phyloP scores from a whole-genome alignment of 2,113 vertebrate species.

The Camarhynchus parvulus region DNA sequence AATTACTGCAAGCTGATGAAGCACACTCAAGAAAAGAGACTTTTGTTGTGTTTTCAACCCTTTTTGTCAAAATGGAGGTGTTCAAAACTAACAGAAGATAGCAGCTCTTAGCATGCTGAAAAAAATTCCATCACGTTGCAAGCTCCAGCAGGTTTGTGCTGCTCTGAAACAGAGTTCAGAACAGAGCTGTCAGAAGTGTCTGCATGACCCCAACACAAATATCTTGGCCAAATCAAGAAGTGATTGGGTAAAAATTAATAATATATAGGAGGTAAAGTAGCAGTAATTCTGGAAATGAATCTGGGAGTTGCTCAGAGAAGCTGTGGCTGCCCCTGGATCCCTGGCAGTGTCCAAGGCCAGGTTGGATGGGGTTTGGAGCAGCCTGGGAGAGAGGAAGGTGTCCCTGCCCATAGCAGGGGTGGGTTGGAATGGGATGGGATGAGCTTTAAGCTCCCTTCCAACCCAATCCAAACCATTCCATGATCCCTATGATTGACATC shows the following conservation, averaged over 20 bases:
- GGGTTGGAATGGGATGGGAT: neutral
- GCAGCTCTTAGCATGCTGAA: neutral
- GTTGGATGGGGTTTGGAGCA: fast-evolving
- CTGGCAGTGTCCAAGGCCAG: neutral
- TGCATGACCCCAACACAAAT: neutral
- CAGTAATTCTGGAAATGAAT: neutral
- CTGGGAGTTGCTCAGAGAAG: neutral
- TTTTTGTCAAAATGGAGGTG: neutral
- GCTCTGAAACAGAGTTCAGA: neutral
- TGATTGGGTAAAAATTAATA: neutral
- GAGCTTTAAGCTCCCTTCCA: neutral
- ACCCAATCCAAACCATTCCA: neutral
- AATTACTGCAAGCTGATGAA: neutral
- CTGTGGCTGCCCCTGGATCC: neutral
- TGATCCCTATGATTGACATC: neutral
- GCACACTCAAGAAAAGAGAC: neutral
- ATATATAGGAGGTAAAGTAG: neutral
- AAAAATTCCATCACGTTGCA: neutral
- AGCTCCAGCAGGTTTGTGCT: neutral
- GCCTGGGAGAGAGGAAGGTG: neutral
- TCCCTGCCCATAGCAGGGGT: neutral
- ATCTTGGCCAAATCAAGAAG: neutral
- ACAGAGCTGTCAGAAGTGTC: neutral
- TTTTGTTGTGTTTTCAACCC: neutral
- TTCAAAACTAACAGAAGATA: neutral